Evolutionary conservation across 2,888 invertebrate genomes (phyloP).

Genomic region (Scaeva pyrastri): DNA sequence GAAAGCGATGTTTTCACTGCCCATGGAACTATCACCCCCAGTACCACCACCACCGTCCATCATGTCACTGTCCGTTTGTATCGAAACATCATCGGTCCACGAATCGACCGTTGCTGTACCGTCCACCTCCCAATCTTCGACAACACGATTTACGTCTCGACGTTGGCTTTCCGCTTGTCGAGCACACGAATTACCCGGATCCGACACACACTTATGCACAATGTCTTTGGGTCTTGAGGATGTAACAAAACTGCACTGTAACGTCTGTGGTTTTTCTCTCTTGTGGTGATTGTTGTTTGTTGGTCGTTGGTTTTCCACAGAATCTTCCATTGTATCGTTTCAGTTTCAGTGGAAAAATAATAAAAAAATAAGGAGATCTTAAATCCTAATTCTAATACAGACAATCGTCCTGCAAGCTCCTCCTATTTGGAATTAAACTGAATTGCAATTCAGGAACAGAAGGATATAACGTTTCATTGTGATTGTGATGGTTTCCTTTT

Average conservation of each 20-base stretch:
- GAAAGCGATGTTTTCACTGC: constrained; percentile 64
- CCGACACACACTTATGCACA: constrained; percentile 89
- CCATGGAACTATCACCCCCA: constrained; percentile 72
- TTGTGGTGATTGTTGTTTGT: constrained; percentile 73
- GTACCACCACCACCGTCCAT: constrained; percentile 76
- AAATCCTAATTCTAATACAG: constrained; percentile 22
- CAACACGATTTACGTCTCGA: constrained; percentile 43
- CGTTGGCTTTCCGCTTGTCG: constrained; percentile 35
- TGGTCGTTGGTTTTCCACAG: constrained; percentile 78
- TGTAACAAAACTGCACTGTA: constrained; percentile 77
- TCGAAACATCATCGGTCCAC: constrained; percentile 69
- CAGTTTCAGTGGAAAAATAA: background rate
- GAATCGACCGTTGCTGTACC: constrained; percentile 55
- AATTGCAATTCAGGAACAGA: constrained; percentile 29
- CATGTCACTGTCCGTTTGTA: constrained; percentile 78
- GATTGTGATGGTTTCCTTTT: background rate
- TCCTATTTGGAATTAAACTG: constrained; percentile 33
- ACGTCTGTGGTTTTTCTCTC: constrained; percentile 81
- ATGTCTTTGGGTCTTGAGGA: constrained; percentile 86
- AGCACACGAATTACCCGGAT: constrained; percentile 84
- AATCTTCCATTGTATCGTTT: constrained; percentile 79
- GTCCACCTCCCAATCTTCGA: constrained; percentile 65
- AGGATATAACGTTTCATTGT: constrained; percentile 50
- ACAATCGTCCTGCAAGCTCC: background rate
- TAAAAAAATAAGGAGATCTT: constrained; percentile 2